Conservation (phyloP, 2,797 vertebrate species). For the Pangasius mekongensis region DNA sequence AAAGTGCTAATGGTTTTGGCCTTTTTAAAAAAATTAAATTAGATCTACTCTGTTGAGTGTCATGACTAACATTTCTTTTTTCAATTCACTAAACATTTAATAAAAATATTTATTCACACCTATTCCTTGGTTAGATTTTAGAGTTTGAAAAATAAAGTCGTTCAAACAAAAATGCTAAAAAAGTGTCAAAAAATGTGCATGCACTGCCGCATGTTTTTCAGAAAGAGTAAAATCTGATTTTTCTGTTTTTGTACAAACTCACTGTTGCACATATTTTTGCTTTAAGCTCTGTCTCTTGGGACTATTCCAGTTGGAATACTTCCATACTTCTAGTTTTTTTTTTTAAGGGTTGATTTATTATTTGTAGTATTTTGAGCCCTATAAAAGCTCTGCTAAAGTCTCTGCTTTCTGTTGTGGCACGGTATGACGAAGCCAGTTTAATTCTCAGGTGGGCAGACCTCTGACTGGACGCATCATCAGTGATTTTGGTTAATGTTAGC, state of each 20-base stretch:
- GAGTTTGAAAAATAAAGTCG: background rate
- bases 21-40: background rate
- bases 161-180: background rate
- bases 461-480: background rate
- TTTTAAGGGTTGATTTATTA: background rate
- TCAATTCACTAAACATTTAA: background rate
- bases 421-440: background rate
- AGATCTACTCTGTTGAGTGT: background rate
- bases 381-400: background rate
- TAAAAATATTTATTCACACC: background rate
- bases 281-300: background rate
- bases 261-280: background rate
- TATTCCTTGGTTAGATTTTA: background rate
- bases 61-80: background rate
- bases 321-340: background rate
- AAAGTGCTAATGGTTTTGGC: background rate
- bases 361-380: conserved; percentile 6
- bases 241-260: background rate
- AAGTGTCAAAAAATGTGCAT: background rate
- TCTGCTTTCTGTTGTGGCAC: background rate
- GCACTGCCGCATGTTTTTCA: background rate
- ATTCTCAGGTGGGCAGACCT: background rate
- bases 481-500: background rate
- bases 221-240: background rate
- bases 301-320: background rate